Percentiles rank a stretch among this genome's conserved stretches.
Conservation (phyloP, 2,113 vertebrate genomes). For the Rhombomys opimus region DNA sequence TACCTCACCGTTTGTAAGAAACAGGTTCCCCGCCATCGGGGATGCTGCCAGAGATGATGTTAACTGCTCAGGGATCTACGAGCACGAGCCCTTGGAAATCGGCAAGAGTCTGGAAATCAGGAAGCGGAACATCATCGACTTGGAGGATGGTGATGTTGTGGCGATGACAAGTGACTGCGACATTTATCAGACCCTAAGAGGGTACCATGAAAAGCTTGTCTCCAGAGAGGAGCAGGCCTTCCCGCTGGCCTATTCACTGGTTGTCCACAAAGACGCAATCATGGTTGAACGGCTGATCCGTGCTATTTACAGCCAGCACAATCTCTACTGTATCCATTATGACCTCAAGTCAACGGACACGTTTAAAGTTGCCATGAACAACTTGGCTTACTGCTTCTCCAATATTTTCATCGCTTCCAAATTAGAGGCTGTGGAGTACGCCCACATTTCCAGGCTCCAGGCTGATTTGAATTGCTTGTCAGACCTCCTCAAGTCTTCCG, state of each 20-base stretch:
- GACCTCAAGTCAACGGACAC: constrained; percentile 90
- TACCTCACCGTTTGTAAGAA: constrained; percentile 83
- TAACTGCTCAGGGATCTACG: constrained; percentile 91
- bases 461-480: constrained; percentile 95
- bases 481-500: constrained; percentile 90
- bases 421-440: constrained; percentile 93
- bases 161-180: constrained; percentile 89
- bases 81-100: constrained; percentile 93
- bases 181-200: constrained; percentile 86
- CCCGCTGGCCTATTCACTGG: constrained; percentile 94
- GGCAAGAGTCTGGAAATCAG: constrained; percentile 92
- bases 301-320: constrained; percentile 91
- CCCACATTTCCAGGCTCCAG: constrained; percentile 93
- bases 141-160: constrained; percentile 89
- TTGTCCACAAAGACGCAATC: constrained; percentile 95
- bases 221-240: constrained; percentile 89
- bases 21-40: constrained; percentile 76
- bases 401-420: constrained; percentile 95
- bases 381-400: constrained; percentile 91
- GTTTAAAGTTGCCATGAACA: constrained; percentile 92
- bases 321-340: constrained; percentile 96
- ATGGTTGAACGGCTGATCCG: constrained; percentile 95
- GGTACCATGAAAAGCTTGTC: constrained; percentile 87
- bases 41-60: constrained; percentile 84
- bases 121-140: constrained; percentile 87